phyloP scores from a whole-genome alignment of 64 coral and sea anemone species.

The Astreopora myriophthalma region DNA sequence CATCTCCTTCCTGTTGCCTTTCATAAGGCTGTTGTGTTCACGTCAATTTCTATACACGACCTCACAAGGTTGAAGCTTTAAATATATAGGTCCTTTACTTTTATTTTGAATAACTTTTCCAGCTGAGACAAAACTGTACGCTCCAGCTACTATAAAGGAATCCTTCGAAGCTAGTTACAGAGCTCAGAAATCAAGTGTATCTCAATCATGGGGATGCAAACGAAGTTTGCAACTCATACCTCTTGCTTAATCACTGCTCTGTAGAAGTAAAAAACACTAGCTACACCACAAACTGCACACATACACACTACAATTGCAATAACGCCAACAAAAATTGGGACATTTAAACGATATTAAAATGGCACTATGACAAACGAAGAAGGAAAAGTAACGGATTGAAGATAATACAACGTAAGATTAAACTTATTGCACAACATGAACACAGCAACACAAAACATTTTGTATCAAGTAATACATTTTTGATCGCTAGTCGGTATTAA shows the following conservation, averaged over 20 bases:
- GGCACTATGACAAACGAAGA: not conserved
- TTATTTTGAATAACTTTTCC: too few relatives aligned
- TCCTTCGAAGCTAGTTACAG: not conserved
- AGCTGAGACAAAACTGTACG: not conserved
- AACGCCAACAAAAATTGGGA: not conserved
- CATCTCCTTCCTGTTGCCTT: too few relatives aligned
- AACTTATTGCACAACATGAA: not conserved
- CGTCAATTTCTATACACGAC: too few relatives aligned
- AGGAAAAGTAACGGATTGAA: not conserved
- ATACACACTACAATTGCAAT: not conserved
- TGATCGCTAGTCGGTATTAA: conserved; percentile 42
- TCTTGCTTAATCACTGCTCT: conserved; percentile 37
- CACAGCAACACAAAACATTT: not conserved
- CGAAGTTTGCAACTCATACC: not conserved
- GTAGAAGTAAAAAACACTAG: not conserved
- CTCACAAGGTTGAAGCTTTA: too few relatives aligned
- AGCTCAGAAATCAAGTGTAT: conserved; percentile 60
- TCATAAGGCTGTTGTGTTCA: too few relatives aligned
- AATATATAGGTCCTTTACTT: too few relatives aligned
- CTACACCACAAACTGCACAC: not conserved
- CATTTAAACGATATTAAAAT: not conserved
- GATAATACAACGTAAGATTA: not conserved
- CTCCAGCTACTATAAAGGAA: too few relatives aligned
- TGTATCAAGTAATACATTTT: not conserved
- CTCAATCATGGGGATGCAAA: not conserved